A percentile compares a stretch with the other conserved stretches of the same genome.
Evolutionary conservation across 53 echinoderm and acorn worm species (phyloP).

Genomic region (Echinarachnius parma): DNA sequence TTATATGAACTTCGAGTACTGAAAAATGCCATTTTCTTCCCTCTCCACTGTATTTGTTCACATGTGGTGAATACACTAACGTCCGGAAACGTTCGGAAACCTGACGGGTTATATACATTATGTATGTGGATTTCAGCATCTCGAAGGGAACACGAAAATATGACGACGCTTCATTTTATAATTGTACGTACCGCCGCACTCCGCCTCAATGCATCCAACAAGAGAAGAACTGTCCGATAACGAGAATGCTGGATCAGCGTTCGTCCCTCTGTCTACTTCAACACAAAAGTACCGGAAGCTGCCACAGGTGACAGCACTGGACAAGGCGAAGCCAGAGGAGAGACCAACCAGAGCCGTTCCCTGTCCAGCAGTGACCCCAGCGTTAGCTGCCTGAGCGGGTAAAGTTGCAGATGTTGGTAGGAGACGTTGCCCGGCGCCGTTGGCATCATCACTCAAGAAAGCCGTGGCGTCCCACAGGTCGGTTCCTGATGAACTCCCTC

Average conservation of each 20-base stretch:
- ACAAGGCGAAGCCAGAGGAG: conserved; percentile 5
- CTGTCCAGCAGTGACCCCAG: conserved; percentile 1
- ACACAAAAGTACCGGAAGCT: conserved; percentile 61
- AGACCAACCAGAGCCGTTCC: conserved; percentile 14
- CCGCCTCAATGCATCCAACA: conserved; percentile 44
- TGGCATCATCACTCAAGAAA: conserved; percentile 41
- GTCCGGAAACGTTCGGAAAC: too few relatives aligned
- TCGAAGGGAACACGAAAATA: too few relatives aligned
- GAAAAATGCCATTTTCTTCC: too few relatives aligned
- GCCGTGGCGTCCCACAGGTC: conserved; percentile 59
- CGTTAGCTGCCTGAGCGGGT: not conserved
- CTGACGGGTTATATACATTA: too few relatives aligned
- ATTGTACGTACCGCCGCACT: conserved; percentile 74
- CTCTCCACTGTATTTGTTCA: conserved; percentile 54
- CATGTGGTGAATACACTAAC: conserved; percentile 51
- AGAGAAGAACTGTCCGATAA: conserved; percentile 45
- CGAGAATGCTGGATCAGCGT: conserved; percentile 56
- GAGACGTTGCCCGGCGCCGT: conserved; percentile 47
- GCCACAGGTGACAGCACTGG: conserved; percentile 37
- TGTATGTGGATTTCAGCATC: too few relatives aligned
- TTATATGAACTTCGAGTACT: too few relatives aligned
- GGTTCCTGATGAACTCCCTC: conserved; percentile 42
- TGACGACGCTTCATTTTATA: too few relatives aligned
- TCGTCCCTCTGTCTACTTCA: conserved; percentile 37
- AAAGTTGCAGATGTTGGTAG: not conserved